These are phyloP conservation scores for Hylyphantes graminicola DNA, from an alignment of 1,140 invertebrate species.

Conservation along the genomic window DNA sequence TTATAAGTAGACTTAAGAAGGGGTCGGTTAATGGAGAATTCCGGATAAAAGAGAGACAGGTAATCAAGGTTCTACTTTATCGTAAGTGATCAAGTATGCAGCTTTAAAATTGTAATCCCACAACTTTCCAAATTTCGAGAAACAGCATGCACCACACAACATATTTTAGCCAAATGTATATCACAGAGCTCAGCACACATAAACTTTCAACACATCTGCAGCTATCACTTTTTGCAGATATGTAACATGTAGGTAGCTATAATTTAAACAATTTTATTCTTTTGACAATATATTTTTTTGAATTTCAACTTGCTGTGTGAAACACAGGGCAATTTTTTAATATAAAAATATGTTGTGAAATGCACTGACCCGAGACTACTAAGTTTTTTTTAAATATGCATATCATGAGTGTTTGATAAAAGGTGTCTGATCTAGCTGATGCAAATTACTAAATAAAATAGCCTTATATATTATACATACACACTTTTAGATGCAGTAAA, in stretches of 20 bases:
- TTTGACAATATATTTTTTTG: not conserved
- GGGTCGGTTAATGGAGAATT: no score
- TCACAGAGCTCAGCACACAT: slow-evolving; percentile 30
- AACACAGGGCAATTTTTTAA: slow-evolving; percentile 10
- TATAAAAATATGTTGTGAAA: slow-evolving; percentile 34
- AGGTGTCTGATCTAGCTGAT: slow-evolving; percentile 22
- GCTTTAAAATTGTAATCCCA: no score
- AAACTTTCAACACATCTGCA: not conserved
- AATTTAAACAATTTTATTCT: not conserved
- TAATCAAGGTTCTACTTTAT: no score
- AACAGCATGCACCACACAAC: slow-evolving; percentile 12
- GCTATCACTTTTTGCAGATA: not conserved
- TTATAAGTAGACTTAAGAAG: no score
- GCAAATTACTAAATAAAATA: slow-evolving; percentile 34
- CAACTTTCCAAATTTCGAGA: not conserved
- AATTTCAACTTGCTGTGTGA: not conserved
- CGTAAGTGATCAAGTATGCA: no score
- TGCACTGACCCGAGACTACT: not conserved
- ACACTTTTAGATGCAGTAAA: not conserved
- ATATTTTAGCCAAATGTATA: slow-evolving; percentile 26
- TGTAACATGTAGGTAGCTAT: not conserved
- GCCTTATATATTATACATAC: slow-evolving; percentile 20
- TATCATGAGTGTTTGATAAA: slow-evolving; percentile 6
- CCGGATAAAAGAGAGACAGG: no score
- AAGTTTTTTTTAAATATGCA: slow-evolving; percentile 6